Evolutionary conservation across 30 jellyfish, hydroid and myxozoan species (phyloP).

Genomic region (Pelagia noctiluca): DNA sequence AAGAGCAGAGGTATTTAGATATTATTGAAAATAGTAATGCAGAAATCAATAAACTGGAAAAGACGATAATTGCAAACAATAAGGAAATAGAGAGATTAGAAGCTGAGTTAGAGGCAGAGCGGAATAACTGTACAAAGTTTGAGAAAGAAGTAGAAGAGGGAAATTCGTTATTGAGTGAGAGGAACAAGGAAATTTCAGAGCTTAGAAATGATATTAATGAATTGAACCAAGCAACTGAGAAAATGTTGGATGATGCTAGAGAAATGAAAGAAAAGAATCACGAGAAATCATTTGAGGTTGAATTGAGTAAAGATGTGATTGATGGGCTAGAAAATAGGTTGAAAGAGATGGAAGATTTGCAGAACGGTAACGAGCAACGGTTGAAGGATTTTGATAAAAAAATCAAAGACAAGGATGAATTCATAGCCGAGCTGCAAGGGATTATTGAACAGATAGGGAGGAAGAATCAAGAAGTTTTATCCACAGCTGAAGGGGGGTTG

Average conservation of each 20-base stretch:
- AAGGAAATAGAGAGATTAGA: no score
- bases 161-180: background rate
- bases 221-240: background rate
- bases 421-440: background rate
- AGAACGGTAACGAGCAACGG: background rate
- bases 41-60: no score
- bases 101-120: no score
- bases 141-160: no score
- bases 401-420: background rate
- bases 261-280: background rate
- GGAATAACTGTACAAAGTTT: no score
- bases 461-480: no score
- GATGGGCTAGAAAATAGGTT: background rate
- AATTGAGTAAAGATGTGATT: background rate
- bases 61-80: no score
- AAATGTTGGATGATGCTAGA: background rate
- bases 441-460: background rate
- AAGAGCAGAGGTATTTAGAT: background rate
- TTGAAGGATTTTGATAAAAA: background rate
- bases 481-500: no score
- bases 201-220: background rate
- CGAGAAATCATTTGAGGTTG: background rate
- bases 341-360: background rate
- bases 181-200: background rate
- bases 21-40: no score